Evolutionary conservation across 2,797 vertebrate genomes (phyloP), one percentile per base, ranked within the genome.

Genomic region (Sebastes vulpes): DNA sequence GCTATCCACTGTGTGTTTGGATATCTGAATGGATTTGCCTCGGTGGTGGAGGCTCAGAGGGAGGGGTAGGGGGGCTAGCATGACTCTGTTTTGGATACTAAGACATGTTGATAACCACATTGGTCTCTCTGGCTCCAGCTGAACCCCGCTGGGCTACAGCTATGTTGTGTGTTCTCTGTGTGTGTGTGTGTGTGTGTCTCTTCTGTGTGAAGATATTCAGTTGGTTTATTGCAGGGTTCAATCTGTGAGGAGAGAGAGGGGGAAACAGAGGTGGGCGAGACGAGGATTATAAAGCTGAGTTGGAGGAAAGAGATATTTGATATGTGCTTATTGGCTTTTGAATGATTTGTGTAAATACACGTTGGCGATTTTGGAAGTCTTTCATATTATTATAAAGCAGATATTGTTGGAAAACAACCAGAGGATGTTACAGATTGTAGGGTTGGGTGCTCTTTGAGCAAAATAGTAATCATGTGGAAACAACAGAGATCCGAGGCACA

Each of bases 21-120:
- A 64, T 67, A 35, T 77, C 68, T 87, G 21, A 85, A 50, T 83
- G 80, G 65, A 57, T 72, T 86, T 66, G 29, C 21, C 23, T 63
- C 50, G 3, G 82, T 52, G 75, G 77, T 77, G 75, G 26, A 50
- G 85, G 60, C 66, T 54, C 23, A 4, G 65, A 60, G 31, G 64
- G 64, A 12, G 75, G 56, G 65, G 68, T 31, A 50, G 31, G 9
- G 54, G 57, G 67, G 46, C n/a, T 71, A 48, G 68, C 73, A 72
- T 50, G 78, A 82, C 85, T 67, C 59, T 92, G 88, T 92, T 94
- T 93, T 86, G 90, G 88, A 92, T 89, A 92, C 89, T 83, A 59
- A 90, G 88, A 78, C 83, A 75, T 72, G 76, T 84, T 56, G 64
- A 83, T 83, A 77, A 89, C 89, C 91, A 60, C 84, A 86, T 83